A percentile compares a stretch with the other conserved stretches of the same genome.
Evolutionary conservation across 2,888 invertebrate genomes (phyloP).

Genomic region (Drosophila vallismaia): DNA sequence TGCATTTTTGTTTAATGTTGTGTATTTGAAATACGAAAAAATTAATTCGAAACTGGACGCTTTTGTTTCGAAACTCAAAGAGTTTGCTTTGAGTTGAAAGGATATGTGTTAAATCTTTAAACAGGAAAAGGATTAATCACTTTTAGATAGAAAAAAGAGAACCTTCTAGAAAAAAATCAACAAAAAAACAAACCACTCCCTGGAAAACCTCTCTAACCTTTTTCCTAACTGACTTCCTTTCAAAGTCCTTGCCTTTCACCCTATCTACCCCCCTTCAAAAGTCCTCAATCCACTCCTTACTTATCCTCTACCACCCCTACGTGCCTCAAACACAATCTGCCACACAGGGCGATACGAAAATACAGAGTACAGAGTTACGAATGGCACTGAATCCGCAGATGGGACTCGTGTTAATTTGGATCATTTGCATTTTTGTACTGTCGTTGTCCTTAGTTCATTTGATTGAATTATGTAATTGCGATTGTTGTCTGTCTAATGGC

Average conservation of each 20-base stretch:
- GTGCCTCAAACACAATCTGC: neutral
- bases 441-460: constrained; percentile 64
- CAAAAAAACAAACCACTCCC: neutral
- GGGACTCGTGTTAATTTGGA: constrained; percentile 47
- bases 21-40: neutral
- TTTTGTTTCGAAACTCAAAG: too few relatives aligned
- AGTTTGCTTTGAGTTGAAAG: neutral
- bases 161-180: neutral
- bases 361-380: constrained; percentile 11
- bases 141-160: neutral
- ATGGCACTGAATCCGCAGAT: constrained; percentile 32
- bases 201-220: neutral
- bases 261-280: too few relatives aligned
- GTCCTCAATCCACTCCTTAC: neutral
- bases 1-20: neutral
- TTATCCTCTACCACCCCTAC: neutral
- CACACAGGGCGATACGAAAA: neutral
- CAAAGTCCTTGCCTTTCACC: neutral
- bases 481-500: constrained; percentile 64
- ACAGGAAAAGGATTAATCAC: neutral
- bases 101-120: neutral
- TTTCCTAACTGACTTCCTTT: neutral
- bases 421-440: constrained; percentile 53
- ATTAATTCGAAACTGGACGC: too few relatives aligned
- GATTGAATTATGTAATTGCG: constrained; percentile 77